These are phyloP conservation scores for Strongylocentrotus purpuratus DNA, from an alignment of 35 echinoderm and acorn worm species.

Conservation along the genomic window DNA sequence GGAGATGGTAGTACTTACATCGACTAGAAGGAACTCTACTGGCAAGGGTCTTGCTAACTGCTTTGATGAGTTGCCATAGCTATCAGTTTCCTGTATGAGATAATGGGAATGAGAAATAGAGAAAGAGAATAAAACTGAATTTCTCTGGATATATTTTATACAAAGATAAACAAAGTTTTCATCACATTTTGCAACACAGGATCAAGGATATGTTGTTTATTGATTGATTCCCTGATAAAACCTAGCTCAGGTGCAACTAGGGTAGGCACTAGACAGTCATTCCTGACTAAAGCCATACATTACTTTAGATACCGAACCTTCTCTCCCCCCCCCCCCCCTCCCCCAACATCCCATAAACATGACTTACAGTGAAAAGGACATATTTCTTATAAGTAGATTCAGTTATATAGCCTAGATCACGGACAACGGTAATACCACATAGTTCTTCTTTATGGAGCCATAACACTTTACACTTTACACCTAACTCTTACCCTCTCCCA, in stretches of 20 bases:
- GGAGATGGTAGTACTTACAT: constrained; percentile 72
- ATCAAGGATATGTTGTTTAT: no score
- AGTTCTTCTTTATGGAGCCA: no score
- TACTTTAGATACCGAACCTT: background rate
- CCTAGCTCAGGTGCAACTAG: no score
- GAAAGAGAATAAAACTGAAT: background rate
- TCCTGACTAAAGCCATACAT: no score
- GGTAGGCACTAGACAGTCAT: no score
- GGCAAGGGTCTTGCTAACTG: constrained; percentile 88
- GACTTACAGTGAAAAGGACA: constrained; percentile 91
- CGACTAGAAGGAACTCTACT: constrained; percentile 92
- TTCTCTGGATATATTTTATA: no score
- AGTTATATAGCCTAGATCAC: constrained; percentile 86
- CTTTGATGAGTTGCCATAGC: constrained; percentile 92
- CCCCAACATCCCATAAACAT: background rate
- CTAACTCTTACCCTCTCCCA: no score
- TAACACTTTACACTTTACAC: no score
- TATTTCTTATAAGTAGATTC: constrained; percentile 92
- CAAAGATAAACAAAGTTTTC: no score
- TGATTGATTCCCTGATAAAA: no score
- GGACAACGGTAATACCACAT: constrained; percentile 88
- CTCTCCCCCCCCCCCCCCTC: no score
- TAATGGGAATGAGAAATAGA: background rate
- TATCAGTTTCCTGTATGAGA: constrained; percentile 86
- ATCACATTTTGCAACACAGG: no score